Base-by-base conservation (phyloP, 2,113 vertebrate species). In the Morone saxatilis region DNA sequence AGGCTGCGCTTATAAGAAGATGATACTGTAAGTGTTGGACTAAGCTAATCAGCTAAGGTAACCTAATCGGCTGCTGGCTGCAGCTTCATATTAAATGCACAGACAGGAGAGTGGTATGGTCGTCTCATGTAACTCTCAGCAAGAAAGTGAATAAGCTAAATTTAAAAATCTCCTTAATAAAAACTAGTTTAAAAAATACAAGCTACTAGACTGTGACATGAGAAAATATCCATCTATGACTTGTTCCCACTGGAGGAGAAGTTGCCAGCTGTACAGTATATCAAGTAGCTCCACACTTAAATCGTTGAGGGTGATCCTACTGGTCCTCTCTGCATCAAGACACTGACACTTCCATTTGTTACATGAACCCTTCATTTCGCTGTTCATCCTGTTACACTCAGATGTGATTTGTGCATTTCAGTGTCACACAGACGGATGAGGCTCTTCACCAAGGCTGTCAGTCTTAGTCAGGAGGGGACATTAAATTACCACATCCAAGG, bases 401-500 rank as follows among this genome's bases (percentile, higher is more conserved):
- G 54, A 87, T 74, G 82, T 74, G 45, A 90, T 92, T 93, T 86
- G 77, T 91, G 71, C 61, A 78, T 86, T 90, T 76, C 69, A 67
- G 82, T 66, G 2, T 79, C 88, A 80, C 83, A 76, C 81, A 88
- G 86, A 90, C 81, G 86, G 76, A 90, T 92, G 83, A 86, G 66
- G 68, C 60, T 71, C 74, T 62, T 71, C 68, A 62, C 77, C 82
- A 79, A 91, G 75, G 81, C 81, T 73, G 87, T 84, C 76, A 78
- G 60, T 89, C 86, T 83, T 62, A 71, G 85, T 89, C 69, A 20
- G 71, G 51, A 50, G 67, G 65, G 68, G 61, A 54, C 76, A 70
- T 89, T 88, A 86, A 87, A 88, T 90, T 51, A 90, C 86, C 53
- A 62, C 89, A 80, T 81, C 77, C 80, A 88, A 93, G 89, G 84